These are phyloP conservation scores for Cheilosia urbana DNA, from an alignment of 2,888 invertebrate species.

Conservation along the genomic window DNA sequence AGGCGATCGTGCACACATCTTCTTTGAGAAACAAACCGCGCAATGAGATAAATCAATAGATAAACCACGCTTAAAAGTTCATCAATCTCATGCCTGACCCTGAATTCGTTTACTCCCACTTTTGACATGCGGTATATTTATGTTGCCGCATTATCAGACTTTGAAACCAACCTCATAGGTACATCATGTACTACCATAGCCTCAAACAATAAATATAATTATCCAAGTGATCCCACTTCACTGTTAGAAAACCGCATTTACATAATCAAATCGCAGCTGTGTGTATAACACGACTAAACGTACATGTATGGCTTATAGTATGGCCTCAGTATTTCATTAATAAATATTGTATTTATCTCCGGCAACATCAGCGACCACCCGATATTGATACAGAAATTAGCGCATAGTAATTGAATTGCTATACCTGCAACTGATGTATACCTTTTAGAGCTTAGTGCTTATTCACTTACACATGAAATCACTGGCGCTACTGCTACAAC, in stretches of 20 bases:
- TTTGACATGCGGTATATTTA: constrained; percentile 13
- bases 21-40: not conserved
- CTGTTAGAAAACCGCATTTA: constrained; percentile 49
- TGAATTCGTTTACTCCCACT: constrained; percentile 43
- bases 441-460: no score
- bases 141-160: constrained; percentile 1
- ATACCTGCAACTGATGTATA: no score
- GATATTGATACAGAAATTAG: constrained; percentile 21
- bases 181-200: not conserved
- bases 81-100: constrained; percentile 42
- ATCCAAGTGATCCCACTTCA: constrained; percentile 23
- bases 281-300: constrained; percentile 5
- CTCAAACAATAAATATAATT: constrained; percentile 8
- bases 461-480: constrained; percentile 70
- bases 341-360: constrained; percentile 41
- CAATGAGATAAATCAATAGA: not conserved
- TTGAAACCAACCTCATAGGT: constrained; percentile 6
- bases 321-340: constrained; percentile 68
- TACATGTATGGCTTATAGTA: constrained; percentile 22
- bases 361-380: constrained; percentile 18
- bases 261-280: constrained; percentile 46
- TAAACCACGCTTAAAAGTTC: constrained; percentile 36
- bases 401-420: constrained; percentile 31
- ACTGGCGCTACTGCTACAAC: constrained; percentile 50
- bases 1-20: constrained; percentile 1